Evolutionary conservation across 2,797 vertebrate genomes (phyloP), one percentile per base, ranked within the genome.

Genomic region (Selene dorsalis): DNA sequence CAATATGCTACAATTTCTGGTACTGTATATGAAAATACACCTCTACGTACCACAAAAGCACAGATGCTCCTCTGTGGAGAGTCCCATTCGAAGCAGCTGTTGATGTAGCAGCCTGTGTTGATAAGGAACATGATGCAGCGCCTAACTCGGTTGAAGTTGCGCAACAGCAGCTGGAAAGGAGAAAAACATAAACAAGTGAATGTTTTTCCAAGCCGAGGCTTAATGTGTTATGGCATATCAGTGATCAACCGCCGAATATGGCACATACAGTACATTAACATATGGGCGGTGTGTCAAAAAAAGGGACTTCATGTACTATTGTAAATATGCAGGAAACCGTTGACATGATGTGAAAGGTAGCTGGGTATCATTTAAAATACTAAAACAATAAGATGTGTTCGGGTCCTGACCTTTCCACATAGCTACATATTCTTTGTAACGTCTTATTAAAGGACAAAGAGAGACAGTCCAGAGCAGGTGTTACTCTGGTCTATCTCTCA

Each of bases 1-100:
- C 45, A 30, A 61, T 72, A 17, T 47, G n/a, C 20, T 9, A 12
- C 24, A 55, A 28, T 28, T 39, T 17, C 38, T 24, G 47, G 38
- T 16, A 35, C 11, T 43, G 22, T 53, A 41, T 58, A 61, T 70
- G 4, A 68, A 52, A 65, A 28, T 48, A 66, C 5, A 71, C 7
- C 43, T 79, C 84, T 75, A 88, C 96, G 71, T 97, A 99, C 98
- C 96, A 98, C 86, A 89, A 99, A 98, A 88, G 97, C 97, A 93
- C 96, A 96, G 32, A 99, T 96, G 94, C 97, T 99, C 93, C 97
- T 97, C 94, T 97, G 96, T 48, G 97, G 96, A 84, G 96, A 99
- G 77, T 98, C 97, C 97, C 98, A 99, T 75, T 97, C 96, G 82
- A 99, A 98, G 95, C 98, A 99, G 94, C 97, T 98, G 94, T 97